Conservation (phyloP, 2,113 vertebrate genomes). For the Panthera uncia region DNA sequence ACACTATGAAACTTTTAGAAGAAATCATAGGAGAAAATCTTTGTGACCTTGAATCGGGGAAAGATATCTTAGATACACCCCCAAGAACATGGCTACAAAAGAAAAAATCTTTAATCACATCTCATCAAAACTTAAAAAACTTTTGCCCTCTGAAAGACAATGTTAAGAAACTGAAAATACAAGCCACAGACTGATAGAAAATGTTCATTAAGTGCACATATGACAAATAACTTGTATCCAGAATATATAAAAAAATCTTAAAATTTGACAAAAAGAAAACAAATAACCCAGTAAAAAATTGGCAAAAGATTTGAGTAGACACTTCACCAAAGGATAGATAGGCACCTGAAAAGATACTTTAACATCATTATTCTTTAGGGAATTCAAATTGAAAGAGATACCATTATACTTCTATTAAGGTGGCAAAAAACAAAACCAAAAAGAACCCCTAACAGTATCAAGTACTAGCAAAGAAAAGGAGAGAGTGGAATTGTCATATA, state of each 20-base stretch:
- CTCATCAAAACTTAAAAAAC: neutral
- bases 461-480: neutral
- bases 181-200: neutral
- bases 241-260: neutral
- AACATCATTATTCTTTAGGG: neutral
- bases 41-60: neutral
- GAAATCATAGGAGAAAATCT: neutral
- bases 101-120: neutral
- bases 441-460: neutral
- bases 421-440: neutral
- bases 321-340: neutral
- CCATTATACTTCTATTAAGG: neutral
- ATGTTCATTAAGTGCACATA: neutral
- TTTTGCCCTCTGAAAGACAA: neutral
- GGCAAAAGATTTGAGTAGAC: neutral
- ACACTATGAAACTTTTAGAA: neutral
- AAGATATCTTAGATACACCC: neutral
- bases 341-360: neutral
- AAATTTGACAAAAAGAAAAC: neutral
- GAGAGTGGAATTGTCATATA: neutral
- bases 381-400: constrained; percentile 41
- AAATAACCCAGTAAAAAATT: neutral
- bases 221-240: neutral
- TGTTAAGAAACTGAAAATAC: neutral
- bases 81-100: neutral